Percentiles rank a stretch among this genome's conserved stretches.
Conservation (phyloP, 2,113 vertebrate genomes). For the Sinosuthora webbiana region DNA sequence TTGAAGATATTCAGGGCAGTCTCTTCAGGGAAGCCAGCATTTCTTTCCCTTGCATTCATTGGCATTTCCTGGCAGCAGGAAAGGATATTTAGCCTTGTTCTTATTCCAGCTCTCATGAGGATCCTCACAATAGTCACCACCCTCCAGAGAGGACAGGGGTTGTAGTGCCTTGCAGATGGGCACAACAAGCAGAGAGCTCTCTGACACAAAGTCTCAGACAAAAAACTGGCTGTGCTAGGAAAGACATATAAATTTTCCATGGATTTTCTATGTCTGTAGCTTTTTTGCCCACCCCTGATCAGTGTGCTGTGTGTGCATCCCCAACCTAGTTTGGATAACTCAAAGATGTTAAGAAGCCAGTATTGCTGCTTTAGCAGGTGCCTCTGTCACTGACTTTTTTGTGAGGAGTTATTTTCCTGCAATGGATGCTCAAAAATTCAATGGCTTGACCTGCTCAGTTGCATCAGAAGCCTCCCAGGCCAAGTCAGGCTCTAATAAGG, state of each 20-base stretch:
- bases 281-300: not conserved
- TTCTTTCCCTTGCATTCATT: not conserved
- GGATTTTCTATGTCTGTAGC: not conserved
- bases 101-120: not conserved
- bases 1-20: not conserved
- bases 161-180: not conserved
- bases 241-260: not conserved
- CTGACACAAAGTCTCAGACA: not conserved
- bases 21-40: not conserved
- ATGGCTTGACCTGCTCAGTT: not conserved
- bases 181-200: not conserved
- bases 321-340: not conserved
- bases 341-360: not conserved
- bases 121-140: fast-evolving
- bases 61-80: not conserved
- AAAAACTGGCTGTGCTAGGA: not conserved
- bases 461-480: not conserved
- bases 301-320: not conserved
- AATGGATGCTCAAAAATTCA: not conserved
- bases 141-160: not conserved
- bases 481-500: not conserved
- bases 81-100: not conserved
- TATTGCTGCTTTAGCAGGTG: not conserved
- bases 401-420: not conserved
- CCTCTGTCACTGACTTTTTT: not conserved